Evolutionary conservation across 2,888 invertebrate genomes (phyloP).

Genomic region (Schizaphis graminum): DNA sequence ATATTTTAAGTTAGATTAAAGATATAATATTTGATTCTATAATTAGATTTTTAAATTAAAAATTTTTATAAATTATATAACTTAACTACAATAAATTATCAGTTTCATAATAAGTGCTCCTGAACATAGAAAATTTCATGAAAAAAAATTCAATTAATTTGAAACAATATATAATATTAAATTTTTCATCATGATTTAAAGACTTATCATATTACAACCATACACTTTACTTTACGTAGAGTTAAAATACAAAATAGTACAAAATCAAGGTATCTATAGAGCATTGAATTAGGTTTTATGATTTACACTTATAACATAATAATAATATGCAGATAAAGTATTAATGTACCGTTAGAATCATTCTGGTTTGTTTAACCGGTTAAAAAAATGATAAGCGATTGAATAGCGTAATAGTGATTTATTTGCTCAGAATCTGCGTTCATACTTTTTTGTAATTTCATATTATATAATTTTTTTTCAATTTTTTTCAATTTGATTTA

Average conservation of each 20-base stretch:
- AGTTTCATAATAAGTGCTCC: neutral
- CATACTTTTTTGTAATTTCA: neutral
- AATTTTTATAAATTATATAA: neutral
- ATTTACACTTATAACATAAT: neutral
- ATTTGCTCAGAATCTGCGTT: neutral
- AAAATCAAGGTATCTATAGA: neutral
- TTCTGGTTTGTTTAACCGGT: neutral
- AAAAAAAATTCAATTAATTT: neutral
- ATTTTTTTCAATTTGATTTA: neutral
- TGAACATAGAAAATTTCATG: no score
- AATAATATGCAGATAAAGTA: neutral
- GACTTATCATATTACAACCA: neutral
- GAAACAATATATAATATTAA: neutral
- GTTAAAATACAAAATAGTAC: neutral
- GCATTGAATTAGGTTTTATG: neutral
- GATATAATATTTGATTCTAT: neutral
- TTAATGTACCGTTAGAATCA: neutral
- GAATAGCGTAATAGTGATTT: neutral
- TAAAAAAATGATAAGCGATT: neutral
- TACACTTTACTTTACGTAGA: neutral
- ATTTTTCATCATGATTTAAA: neutral
- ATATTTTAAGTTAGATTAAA: neutral
- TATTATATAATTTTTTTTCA: neutral
- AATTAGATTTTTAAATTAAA: neutral
- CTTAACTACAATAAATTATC: neutral